These are phyloP conservation scores for Poecilus cupreus DNA, from an alignment of 2,888 invertebrate species.

Conservation along the genomic window DNA sequence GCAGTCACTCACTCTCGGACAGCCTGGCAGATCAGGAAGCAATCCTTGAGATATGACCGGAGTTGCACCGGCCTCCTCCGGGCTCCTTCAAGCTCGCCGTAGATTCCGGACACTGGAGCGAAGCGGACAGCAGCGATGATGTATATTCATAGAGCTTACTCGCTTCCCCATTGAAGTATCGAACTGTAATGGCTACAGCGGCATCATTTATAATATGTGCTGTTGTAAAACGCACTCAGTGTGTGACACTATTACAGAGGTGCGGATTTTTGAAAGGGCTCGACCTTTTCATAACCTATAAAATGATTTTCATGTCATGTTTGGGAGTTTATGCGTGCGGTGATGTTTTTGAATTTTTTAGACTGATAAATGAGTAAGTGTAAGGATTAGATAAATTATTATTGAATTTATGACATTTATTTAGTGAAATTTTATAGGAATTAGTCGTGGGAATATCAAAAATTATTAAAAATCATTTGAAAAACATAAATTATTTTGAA, in stretches of 20 bases:
- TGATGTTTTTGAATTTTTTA: constrained; percentile 41
- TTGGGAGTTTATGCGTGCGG: constrained; percentile 30
- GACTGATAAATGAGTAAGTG: constrained; percentile 29
- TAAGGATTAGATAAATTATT: constrained; percentile 26
- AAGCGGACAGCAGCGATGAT: constrained; percentile 66
- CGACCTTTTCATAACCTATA: constrained; percentile 40
- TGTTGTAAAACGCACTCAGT: constrained; percentile 32
- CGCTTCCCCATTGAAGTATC: neutral
- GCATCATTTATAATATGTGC: constrained; percentile 29
- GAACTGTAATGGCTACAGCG: neutral
- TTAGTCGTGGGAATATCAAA: constrained; percentile 18
- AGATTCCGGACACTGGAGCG: constrained; percentile 69
- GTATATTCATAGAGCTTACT: constrained; percentile 56
- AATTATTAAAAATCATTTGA: neutral
- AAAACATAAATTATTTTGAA: constrained; percentile 8
- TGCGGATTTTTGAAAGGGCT: constrained; percentile 5
- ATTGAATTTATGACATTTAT: constrained; percentile 13
- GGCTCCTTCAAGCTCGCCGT: constrained; percentile 68
- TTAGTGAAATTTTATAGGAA: constrained; percentile 30
- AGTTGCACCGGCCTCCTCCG: constrained; percentile 67
- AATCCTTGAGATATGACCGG: constrained; percentile 71
- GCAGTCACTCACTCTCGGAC: constrained; percentile 71
- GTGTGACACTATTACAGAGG: constrained; percentile 36
- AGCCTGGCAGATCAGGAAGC: constrained; percentile 69
- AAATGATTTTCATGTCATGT: constrained; percentile 55